These are phyloP conservation scores for Hoplodrina blanda DNA, from an alignment of 2,888 invertebrate genomes.

Conservation along the genomic window DNA sequence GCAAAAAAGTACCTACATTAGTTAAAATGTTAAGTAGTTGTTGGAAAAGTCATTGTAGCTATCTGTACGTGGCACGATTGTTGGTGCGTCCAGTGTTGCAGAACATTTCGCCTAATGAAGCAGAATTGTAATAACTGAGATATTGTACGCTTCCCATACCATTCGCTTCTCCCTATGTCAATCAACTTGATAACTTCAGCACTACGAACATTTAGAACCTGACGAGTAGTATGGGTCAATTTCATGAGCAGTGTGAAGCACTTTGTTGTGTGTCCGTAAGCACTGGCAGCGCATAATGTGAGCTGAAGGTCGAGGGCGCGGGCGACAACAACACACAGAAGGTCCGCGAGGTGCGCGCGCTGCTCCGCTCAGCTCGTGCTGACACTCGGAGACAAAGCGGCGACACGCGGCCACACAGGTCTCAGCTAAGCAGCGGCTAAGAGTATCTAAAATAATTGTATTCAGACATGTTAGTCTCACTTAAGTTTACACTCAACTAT, in stretches of 20 bases:
- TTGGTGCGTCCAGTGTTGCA: slow-evolving; percentile 34
- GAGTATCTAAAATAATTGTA: too few relatives aligned
- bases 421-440: too few relatives aligned
- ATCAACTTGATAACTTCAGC: background rate
- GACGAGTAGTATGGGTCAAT: background rate
- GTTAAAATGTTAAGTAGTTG: slow-evolving; percentile 7
- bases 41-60: slow-evolving; percentile 11
- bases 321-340: slow-evolving; percentile 15
- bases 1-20: background rate
- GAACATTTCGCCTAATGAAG: slow-evolving; percentile 41
- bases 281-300: slow-evolving; percentile 19
- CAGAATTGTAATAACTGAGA: slow-evolving; percentile 14
- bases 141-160: background rate
- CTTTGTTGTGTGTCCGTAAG: slow-evolving; percentile 8
- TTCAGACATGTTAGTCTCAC: too few relatives aligned
- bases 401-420: too few relatives aligned
- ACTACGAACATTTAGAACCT: background rate
- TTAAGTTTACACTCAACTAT: too few relatives aligned
- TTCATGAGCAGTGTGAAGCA: background rate
- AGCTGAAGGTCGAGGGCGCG: slow-evolving; percentile 38
- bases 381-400: too few relatives aligned
- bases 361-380: too few relatives aligned
- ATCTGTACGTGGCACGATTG: slow-evolving; percentile 3
- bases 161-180: background rate
- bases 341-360: background rate